Percentiles rank a stretch among this genome's conserved stretches.
These are phyloP conservation scores for Augiades crinisus DNA, from an alignment of 2,888 invertebrate genomes.

Conservation along the genomic window DNA sequence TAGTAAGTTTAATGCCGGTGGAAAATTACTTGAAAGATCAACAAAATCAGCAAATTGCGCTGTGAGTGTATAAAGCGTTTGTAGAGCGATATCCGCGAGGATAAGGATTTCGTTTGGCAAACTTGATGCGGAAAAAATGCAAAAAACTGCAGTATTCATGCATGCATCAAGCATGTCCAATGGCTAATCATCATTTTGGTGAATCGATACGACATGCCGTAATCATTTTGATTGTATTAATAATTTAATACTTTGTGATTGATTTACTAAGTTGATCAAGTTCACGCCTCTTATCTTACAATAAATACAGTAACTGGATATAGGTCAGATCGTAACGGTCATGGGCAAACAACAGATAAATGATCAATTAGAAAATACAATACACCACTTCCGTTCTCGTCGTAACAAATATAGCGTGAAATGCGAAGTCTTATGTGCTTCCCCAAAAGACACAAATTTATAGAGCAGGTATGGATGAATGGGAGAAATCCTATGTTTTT, in stretches of 20 bases:
- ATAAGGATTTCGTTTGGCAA: background rate
- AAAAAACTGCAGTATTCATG: background rate
- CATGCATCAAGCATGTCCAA: background rate
- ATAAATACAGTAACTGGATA: constrained; percentile 29
- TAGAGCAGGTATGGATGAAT: too few relatives aligned
- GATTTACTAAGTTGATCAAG: constrained; percentile 1
- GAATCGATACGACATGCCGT: too few relatives aligned
- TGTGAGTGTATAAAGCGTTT: too few relatives aligned
- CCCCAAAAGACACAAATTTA: too few relatives aligned
- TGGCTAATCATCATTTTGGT: too few relatives aligned
- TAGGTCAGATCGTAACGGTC: constrained; percentile 36
- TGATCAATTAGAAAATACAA: background rate
- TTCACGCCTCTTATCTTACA: constrained; percentile 13
- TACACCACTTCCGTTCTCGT: constrained; percentile 4
- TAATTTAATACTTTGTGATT: background rate
- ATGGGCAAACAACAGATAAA: constrained; percentile 29
- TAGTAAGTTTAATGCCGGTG: background rate
- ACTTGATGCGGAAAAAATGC: background rate
- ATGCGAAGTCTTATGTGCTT: too few relatives aligned
- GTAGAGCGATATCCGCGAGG: background rate
- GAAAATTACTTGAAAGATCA: constrained; percentile 3
- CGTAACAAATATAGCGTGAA: too few relatives aligned
- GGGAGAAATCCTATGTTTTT: background rate
- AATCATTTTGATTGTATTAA: background rate
- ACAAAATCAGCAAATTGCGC: too few relatives aligned